Percentiles rank a stretch among this genome's conserved stretches.
These are phyloP conservation scores for Myotis pilosus DNA, from an alignment of 2,797 vertebrate species.

Conservation along the genomic window DNA sequence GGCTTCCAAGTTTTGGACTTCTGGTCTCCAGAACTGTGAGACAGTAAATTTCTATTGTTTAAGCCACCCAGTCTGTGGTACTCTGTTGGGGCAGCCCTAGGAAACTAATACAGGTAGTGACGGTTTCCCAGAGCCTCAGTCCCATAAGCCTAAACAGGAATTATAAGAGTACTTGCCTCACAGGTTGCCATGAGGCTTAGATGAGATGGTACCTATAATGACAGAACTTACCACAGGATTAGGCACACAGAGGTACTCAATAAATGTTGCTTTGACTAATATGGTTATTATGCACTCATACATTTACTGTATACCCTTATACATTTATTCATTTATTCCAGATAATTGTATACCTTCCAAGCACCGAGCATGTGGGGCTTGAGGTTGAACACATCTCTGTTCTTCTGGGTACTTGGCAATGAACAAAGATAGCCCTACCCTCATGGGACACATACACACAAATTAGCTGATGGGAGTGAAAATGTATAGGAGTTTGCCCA, in stretches of 20 bases:
- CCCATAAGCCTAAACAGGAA: not conserved
- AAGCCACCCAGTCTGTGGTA: not conserved
- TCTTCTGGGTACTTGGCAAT: not conserved
- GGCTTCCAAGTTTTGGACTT: not conserved
- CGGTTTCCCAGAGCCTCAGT: not conserved
- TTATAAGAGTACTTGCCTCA: not conserved
- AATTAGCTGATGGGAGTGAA: not conserved
- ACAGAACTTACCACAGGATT: not conserved
- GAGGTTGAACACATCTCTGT: not conserved
- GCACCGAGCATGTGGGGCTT: not conserved
- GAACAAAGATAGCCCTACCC: not conserved
- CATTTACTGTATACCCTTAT: not conserved
- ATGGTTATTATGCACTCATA: not conserved
- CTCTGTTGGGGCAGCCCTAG: not conserved
- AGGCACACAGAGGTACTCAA: not conserved
- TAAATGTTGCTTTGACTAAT: not conserved
- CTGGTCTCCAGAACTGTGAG: not conserved
- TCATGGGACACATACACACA: slow-evolving; percentile 18
- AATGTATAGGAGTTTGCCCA: not conserved
- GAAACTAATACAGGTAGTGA: not conserved
- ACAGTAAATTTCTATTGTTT: not conserved
- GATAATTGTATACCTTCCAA: not conserved
- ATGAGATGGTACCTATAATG: not conserved
- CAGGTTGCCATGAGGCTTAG: not conserved
- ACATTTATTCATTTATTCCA: not conserved